Evolutionary conservation across 2,797 vertebrate genomes (phyloP), one percentile per base, ranked within the genome.

Genomic region (Tapera naevia): DNA sequence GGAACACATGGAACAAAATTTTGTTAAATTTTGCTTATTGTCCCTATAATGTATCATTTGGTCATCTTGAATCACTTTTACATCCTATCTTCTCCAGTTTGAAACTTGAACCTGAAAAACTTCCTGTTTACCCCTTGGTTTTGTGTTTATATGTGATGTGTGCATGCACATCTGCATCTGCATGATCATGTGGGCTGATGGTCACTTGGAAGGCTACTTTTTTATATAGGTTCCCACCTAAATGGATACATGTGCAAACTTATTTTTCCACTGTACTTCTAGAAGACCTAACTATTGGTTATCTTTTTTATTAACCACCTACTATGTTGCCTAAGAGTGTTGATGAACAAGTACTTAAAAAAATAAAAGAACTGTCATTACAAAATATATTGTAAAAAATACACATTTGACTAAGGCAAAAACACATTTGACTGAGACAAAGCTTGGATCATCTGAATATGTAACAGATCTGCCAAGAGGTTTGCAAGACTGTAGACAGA

Each of bases 361-460:
- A 72, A 81, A 66, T 61, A 62, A 64, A 93, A 93, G 32, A 71
- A 51, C 64, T 73, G 32, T 35, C 27, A 83, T 93, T 37, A 48
- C 81, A 94, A 60, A 89, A 60, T 74, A 22, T 51, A 60, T 61
- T 73, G 33, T 69, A 86, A 91, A 88, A 91, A 1, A n/a, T n/a
- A n/a, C 28, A 72, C 14, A 30, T 86, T 76, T 91, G 35, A 57
- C 62, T 89, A 61, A 91, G 64, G n/a, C 86, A 91, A 88, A 91
- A 1, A n/a, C 28, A 72, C 14, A 30, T 86, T 76, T 91, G 35
- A 57, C 62, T 89, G 61, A 91, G 64, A 54, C 39, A 73, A 88
- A 93, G 30, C 37, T 86, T 93, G 70, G 53, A 84, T 83, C 41
- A 65, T 35, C 56, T 71, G 39, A 88, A 87, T 89, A 84, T 51